Conservation (phyloP, 2,113 vertebrate genomes). For the Melanocharis versteri region DNA sequence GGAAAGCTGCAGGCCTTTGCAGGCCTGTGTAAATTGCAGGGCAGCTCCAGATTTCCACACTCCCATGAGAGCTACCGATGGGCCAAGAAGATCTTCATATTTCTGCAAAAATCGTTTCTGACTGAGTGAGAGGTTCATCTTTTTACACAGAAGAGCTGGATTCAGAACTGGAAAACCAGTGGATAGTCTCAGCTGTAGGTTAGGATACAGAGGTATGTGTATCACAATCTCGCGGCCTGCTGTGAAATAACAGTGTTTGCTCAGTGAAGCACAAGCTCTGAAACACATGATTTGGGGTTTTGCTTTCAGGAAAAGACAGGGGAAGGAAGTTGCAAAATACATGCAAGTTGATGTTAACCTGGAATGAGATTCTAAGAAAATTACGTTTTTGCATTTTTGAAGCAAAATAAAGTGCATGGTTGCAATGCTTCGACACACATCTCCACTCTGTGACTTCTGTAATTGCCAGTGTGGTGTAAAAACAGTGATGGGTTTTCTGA, state of each 20-base stretch:
- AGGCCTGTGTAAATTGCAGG: fast-evolving
- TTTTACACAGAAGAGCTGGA: fast-evolving
- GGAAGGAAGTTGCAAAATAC: neutral
- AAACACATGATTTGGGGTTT: neutral
- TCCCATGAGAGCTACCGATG: fast-evolving
- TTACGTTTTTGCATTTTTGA: neutral
- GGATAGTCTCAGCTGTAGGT: neutral
- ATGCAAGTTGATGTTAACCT: neutral
- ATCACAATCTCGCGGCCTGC: neutral
- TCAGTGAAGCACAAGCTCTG: neutral
- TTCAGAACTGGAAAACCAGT: neutral
- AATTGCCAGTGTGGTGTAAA: neutral
- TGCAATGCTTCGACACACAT: fast-evolving
- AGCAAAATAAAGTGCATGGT: neutral
- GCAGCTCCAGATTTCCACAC: neutral
- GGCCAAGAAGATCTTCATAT: too few species aligned
- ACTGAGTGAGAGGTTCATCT: fast-evolving
- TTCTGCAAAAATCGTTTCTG: neutral
- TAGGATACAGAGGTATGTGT: neutral
- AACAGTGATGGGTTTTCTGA: neutral
- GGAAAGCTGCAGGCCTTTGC: neutral
- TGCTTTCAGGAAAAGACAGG: neutral
- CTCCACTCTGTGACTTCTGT: neutral
- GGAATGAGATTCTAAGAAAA: neutral
- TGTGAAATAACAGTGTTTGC: neutral